phyloP scores from a whole-genome alignment of 2,888 invertebrate species.

The Andrena hattorfiana region DNA sequence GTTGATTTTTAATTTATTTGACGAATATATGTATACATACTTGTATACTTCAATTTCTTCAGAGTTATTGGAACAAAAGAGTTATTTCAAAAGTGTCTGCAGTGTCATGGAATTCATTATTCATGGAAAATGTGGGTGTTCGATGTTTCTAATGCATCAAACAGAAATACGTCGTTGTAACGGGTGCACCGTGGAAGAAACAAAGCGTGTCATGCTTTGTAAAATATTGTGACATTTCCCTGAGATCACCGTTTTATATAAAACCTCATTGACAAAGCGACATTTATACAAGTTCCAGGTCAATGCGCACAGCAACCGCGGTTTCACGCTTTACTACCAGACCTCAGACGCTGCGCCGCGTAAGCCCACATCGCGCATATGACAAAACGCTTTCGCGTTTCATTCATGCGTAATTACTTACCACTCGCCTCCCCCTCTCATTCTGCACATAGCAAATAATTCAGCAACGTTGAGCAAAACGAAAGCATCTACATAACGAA shows the following conservation, averaged over 20 bases:
- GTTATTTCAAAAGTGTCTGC: neutral
- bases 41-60: too few relatives aligned
- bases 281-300: conserved; percentile 50
- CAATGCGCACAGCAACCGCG: conserved; percentile 39
- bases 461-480: neutral
- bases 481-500: too few relatives aligned
- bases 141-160: neutral
- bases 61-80: too few relatives aligned
- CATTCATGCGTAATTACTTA: conserved; percentile 23
- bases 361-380: conserved; percentile 30
- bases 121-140: neutral
- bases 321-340: conserved; percentile 32
- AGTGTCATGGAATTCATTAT: neutral
- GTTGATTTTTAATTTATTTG: too few relatives aligned
- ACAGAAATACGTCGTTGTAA: neutral
- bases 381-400: conserved; percentile 28
- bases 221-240: conserved; percentile 35
- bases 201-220: conserved; percentile 6
- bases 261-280: conserved; percentile 52
- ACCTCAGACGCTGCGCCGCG: conserved; percentile 13
- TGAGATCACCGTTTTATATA: conserved; percentile 52
- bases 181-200: conserved; percentile 7
- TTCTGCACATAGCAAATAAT: neutral
- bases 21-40: too few relatives aligned
- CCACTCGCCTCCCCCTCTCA: neutral